phyloP scores from a whole-genome alignment of 35 echinoderm and acorn worm genomes.

The Apostichopus parvimensis region DNA sequence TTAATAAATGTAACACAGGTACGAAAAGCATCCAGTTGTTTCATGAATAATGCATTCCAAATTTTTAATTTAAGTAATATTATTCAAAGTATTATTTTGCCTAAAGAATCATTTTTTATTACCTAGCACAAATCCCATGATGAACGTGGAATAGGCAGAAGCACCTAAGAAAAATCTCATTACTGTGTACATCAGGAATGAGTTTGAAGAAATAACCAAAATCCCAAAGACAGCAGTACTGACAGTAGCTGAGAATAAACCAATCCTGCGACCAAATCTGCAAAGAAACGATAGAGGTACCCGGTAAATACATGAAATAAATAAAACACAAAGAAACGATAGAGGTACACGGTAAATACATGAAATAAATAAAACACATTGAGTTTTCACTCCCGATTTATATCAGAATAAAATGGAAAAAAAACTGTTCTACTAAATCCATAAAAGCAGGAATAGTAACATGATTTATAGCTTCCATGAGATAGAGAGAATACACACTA shows the following conservation, averaged over 20 bases:
- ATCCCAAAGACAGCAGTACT: neutral
- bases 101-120: neutral
- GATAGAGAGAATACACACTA: too few relatives aligned
- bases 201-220: neutral
- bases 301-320: neutral
- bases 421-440: too few relatives aligned
- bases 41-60: too few relatives aligned
- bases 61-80: too few relatives aligned
- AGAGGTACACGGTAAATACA: neutral
- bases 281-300: neutral
- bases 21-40: too few relatives aligned
- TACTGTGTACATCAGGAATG: constrained; percentile 14
- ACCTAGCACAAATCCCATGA: neutral
- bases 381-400: too few relatives aligned
- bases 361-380: neutral
- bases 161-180: neutral
- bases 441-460: too few relatives aligned
- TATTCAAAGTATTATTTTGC: too few relatives aligned
- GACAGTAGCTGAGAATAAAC: constrained; percentile 8
- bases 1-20: too few relatives aligned
- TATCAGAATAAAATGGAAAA: too few relatives aligned
- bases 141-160: neutral
- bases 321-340: neutral
- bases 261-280: constrained; percentile 9
- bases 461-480: too few relatives aligned